Conservation (phyloP, 2,797 vertebrate species). For the Sebastes vulpes region DNA sequence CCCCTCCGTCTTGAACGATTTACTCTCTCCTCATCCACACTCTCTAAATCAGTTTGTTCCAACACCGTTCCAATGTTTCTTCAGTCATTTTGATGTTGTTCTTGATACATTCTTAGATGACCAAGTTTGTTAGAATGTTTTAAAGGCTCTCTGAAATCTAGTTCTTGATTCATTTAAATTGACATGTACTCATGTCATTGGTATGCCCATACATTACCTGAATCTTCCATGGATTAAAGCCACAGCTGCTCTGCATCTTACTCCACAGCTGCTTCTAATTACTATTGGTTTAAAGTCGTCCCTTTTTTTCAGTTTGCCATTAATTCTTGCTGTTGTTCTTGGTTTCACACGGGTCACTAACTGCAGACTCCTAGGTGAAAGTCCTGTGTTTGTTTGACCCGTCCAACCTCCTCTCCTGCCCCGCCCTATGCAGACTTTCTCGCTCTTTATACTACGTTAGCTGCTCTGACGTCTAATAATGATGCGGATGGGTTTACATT, state of each 20-base stretch:
- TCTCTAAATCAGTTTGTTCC: slow-evolving; percentile 1
- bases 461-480: no score
- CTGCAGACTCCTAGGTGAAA: no score
- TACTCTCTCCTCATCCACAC: neutral
- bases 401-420: no score
- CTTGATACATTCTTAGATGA: neutral
- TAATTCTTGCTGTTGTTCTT: neutral
- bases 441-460: no score
- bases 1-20: neutral
- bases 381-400: no score
- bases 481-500: no score
- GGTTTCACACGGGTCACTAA: no score
- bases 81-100: neutral
- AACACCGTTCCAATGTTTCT: neutral
- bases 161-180: neutral
- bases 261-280: neutral
- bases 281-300: neutral
- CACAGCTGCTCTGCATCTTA: neutral
- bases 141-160: no score
- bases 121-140: neutral
- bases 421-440: no score
- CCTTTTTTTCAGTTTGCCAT: neutral
- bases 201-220: neutral
- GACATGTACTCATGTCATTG: neutral
- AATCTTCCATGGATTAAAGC: neutral